These are phyloP conservation scores for Philhelius pedissequus DNA, from an alignment of 2,888 invertebrate genomes.

Conservation along the genomic window DNA sequence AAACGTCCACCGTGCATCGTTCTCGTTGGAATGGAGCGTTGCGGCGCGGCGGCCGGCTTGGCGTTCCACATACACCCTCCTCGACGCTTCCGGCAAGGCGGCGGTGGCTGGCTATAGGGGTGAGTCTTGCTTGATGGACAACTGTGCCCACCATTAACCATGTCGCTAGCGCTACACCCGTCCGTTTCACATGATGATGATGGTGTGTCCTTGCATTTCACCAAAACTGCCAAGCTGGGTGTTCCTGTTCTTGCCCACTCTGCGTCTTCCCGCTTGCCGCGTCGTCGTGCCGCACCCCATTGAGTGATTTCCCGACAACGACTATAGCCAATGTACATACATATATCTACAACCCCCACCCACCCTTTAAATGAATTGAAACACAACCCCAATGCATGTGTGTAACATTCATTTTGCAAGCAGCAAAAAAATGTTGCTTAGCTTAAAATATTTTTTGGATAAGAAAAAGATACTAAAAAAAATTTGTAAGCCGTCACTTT, in stretches of 20 bases:
- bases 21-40: slow-evolving; percentile 28
- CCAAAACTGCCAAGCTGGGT: slow-evolving; percentile 53
- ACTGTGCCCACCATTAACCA: slow-evolving; percentile 53
- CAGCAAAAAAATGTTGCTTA: slow-evolving; percentile 45
- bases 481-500: slow-evolving; percentile 63
- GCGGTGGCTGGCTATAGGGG: slow-evolving; percentile 22
- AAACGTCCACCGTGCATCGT: slow-evolving; percentile 37
- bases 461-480: slow-evolving; percentile 59
- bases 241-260: slow-evolving; percentile 11
- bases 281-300: slow-evolving; percentile 2
- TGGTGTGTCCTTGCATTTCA: slow-evolving; percentile 65
- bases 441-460: slow-evolving; percentile 59
- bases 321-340: slow-evolving; percentile 39
- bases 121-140: slow-evolving; percentile 66
- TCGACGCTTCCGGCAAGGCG: slow-evolving; percentile 56
- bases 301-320: slow-evolving; percentile 50
- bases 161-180: slow-evolving; percentile 29
- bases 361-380: neutral
- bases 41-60: too few relatives aligned
- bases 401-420: slow-evolving; percentile 51
- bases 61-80: slow-evolving; percentile 49
- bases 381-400: slow-evolving; percentile 42
- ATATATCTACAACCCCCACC: too few relatives aligned
- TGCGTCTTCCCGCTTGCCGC: slow-evolving; percentile 28
- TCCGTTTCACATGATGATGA: slow-evolving; percentile 51